Percentiles rank a stretch among this genome's conserved stretches.
Evolutionary conservation across 2,113 vertebrate genomes (phyloP).

Genomic region (Okapia johnstoni): DNA sequence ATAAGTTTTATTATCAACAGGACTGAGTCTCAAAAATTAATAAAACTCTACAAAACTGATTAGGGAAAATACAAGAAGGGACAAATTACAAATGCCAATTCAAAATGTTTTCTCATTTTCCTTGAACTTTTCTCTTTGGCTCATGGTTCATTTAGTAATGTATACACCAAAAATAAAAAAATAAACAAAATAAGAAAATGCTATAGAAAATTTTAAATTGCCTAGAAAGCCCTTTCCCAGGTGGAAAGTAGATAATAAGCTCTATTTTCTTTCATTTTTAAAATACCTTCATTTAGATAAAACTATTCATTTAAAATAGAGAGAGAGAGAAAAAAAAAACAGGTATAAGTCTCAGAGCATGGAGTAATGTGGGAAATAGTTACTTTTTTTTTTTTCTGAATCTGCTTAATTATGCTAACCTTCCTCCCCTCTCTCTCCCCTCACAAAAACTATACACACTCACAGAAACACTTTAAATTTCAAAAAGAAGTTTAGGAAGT

Average conservation of each 20-base stretch:
- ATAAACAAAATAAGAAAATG: neutral
- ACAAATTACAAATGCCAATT: neutral
- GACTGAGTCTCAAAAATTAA: neutral
- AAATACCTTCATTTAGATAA: neutral
- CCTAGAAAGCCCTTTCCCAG: neutral
- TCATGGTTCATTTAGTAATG: neutral
- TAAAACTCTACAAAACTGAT: neutral
- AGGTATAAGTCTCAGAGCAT: neutral
- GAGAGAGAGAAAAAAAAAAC: neutral
- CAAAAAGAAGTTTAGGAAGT: neutral
- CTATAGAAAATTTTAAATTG: neutral
- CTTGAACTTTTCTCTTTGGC: neutral
- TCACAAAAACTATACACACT: neutral
- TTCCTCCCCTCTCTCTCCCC: neutral
- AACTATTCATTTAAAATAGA: neutral
- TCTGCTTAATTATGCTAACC: neutral
- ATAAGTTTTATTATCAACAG: neutral
- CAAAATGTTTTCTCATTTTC: neutral
- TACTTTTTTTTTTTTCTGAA: neutral
- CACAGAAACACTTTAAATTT: conserved; percentile 22
- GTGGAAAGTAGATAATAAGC: neutral
- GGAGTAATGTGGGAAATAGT: neutral
- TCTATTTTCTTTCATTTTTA: neutral
- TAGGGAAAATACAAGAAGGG: neutral
- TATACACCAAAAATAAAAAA: neutral